Conservation (phyloP, 1,140 invertebrate species). For the Maconellicoccus hirsutus region DNA sequence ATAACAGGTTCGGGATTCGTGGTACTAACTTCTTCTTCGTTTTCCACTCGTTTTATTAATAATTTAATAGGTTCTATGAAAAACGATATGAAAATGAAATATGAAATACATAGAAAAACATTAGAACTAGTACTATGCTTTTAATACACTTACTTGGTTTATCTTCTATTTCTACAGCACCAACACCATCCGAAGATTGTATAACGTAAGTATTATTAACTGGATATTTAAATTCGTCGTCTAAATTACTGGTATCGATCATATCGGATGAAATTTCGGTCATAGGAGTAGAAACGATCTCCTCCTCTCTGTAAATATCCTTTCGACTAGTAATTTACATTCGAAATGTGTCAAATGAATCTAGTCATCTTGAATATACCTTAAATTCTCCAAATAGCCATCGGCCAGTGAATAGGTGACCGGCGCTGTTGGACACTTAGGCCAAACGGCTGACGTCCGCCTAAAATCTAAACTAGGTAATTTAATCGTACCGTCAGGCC, state of each 20-base stretch:
- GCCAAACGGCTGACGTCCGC: neutral
- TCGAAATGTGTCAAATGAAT: too few relatives aligned
- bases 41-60: constrained; percentile 2
- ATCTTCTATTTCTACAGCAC: neutral
- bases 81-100: neutral
- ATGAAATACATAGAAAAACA: neutral
- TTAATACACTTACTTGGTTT: neutral
- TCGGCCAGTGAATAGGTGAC: neutral
- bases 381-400: neutral
- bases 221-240: constrained; percentile 9
- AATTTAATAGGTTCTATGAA: constrained; percentile 9
- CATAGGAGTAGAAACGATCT: neutral
- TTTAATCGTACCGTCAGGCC: neutral
- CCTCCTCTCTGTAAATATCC: neutral
- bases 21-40: neutral
- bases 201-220: constrained; percentile 8
- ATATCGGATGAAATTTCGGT: neutral
- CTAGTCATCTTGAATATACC: neutral
- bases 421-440: neutral
- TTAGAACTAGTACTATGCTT: neutral
- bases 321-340: neutral
- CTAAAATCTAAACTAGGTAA: neutral
- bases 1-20: neutral
- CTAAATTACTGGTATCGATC: constrained; percentile 1
- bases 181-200: neutral